Evolutionary conservation across 2,797 vertebrate genomes (phyloP).

Genomic region (Crypturellus tataupa): DNA sequence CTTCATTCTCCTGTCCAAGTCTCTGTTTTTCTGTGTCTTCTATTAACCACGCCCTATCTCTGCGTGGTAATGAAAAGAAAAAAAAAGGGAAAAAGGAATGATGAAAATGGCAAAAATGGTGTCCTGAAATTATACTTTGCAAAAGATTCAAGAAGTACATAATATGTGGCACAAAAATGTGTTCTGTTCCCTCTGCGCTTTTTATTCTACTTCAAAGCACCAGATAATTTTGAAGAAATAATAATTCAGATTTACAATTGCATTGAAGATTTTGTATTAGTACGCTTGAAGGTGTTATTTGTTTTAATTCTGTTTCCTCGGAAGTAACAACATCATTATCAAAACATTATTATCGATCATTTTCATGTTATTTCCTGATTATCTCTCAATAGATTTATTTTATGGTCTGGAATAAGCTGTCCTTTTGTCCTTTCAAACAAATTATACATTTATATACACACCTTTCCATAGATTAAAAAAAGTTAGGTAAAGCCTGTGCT

Average conservation of each 20-base stretch:
- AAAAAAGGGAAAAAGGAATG: background rate
- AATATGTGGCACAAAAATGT: background rate
- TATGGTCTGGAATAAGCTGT: background rate
- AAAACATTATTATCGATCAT: constrained; percentile 59
- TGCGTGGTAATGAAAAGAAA: background rate
- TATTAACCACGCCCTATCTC: background rate
- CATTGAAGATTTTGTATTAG: background rate
- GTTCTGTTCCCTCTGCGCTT: background rate
- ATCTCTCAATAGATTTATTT: constrained; percentile 17
- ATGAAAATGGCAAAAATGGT: background rate
- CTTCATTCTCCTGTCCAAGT: background rate
- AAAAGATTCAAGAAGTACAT: background rate
- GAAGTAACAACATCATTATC: background rate
- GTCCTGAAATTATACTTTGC: background rate
- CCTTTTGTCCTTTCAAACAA: background rate
- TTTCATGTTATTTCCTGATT: constrained; percentile 47
- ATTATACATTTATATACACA: background rate
- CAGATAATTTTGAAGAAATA: background rate
- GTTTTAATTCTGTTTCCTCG: constrained; percentile 28
- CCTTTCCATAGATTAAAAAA: background rate
- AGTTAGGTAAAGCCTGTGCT: background rate
- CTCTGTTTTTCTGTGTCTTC: background rate
- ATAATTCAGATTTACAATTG: background rate
- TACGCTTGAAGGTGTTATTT: constrained; percentile 1
- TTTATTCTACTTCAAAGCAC: background rate